Base-by-base conservation (phyloP, 2,797 vertebrate genomes). In the Anomalospiza imberbis region DNA sequence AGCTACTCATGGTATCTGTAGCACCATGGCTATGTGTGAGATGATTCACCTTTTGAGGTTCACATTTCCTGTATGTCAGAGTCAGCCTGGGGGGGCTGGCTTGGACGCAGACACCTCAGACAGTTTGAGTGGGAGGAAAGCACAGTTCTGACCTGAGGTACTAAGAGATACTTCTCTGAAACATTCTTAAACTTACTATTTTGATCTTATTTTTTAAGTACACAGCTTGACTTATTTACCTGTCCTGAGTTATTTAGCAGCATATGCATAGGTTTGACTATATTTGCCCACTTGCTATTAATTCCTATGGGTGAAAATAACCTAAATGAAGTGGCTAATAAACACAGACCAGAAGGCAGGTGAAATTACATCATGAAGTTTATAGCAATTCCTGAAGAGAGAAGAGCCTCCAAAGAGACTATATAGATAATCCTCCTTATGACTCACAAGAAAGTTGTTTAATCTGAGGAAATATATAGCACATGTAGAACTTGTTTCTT, bases 361-460 rank as follows among this genome's bases (percentile, higher is more conserved):
- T 81, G 20, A 88, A 86, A 73, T 91, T 70, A 66, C 60, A 18
- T 94, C 74, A 82, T 66, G 19, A n/a, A 60, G 34, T 61, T 80
- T 36, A 51, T 31, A 82, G 34, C 31, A 92, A 36, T 40, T 89
- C 25, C 4, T 51, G 34, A 89, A 88, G 40, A 90, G 31, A 66
- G 32, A 90, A 77, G n/a, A 89, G 18, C 13, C 42, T 94, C 57
- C 47, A 51, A 76, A 89, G 61, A 85, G 34, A 55, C 28, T 25
- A 8, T 51, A 45, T 31, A 90, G 45, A 82, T 91, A 94, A 94
- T 91, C 71, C 57, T 88, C 45, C 15, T 67, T 53, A 77, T 94
- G 78, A 92, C 36, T 96, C 93, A 87, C 17, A 71, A 87, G 48
- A 73, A 92, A 87, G 10, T 91, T 85, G 22, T 72, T 79, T 93